phyloP scores from a whole-genome alignment of 2,113 vertebrate genomes.

The Ptyas mucosa region DNA sequence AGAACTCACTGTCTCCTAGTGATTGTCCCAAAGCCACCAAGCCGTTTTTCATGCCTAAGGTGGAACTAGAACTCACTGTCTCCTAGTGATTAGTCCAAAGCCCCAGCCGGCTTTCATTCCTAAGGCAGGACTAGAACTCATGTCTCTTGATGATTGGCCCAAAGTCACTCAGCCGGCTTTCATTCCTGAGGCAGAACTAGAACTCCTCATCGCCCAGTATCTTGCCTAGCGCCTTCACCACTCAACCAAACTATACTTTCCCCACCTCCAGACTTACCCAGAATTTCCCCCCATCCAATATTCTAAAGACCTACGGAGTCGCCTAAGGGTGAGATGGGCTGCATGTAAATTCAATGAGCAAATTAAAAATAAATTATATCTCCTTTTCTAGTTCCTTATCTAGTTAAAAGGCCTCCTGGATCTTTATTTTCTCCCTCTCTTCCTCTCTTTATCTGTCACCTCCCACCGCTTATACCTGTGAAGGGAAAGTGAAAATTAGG shows the following conservation, averaged over 20 bases:
- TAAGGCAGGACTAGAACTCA: too few species aligned
- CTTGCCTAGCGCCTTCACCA: too few species aligned
- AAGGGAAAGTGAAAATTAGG: conserved; percentile 7
- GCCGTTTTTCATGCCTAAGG: too few species aligned
- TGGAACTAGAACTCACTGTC: too few species aligned
- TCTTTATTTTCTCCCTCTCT: background rate
- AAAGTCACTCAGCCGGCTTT: too few species aligned
- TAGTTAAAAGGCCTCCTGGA: background rate
- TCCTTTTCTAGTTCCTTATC: background rate
- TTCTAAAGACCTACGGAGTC: background rate
- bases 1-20: too few species aligned
- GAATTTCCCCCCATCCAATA: background rate
- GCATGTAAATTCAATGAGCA: background rate
- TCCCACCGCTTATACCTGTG: background rate
- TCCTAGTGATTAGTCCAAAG: too few species aligned
- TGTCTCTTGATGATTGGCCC: too few species aligned
- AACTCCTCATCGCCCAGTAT: too few species aligned
- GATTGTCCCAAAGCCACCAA: too few species aligned
- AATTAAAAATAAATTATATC: background rate
- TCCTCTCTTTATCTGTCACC: background rate
- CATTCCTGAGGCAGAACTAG: too few species aligned
- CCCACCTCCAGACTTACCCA: background rate
- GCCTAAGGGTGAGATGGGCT: background rate
- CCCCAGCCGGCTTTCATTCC: too few species aligned
- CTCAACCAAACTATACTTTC: background rate